Base-by-base conservation (phyloP, 1,140 invertebrate species). In the Diploscapter pachys region DNA sequence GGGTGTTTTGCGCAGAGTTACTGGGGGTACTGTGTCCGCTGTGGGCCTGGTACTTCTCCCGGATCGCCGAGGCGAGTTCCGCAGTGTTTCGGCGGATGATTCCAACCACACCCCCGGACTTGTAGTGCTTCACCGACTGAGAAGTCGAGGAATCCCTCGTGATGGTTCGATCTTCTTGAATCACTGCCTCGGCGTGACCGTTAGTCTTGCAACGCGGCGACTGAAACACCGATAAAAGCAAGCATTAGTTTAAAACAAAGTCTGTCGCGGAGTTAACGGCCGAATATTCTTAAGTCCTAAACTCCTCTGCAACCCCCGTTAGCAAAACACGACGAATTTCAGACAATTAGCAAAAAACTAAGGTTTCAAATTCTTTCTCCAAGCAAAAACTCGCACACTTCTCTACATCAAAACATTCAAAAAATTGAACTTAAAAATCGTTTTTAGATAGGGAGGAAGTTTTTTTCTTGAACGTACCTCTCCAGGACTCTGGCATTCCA, bases 1-100 rank as follows among this genome's bases (percentile, higher is more conserved):
- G 31, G 31, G 31, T 31, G 31, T 31, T 31, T 31, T 31, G 31
- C 31, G 31, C 31, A 31, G 31, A 31, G 31, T 31, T 31, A 31
- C 31, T 31, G 31, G 31, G 31, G 31, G 31, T 31, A 31, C 31
- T 31, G 56, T 63, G 50, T 75, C 77, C n/a, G 73, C 62, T n/a
- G 50, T 75, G 65, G 4, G 66, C 68, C 64, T 67, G 63, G 61
- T 69, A 78, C 4, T 66, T 71, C 64, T 78, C 72, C 8, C 76
- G 70, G 11, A 66, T 68, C 51, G 52, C 75, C 4, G 76, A 71
- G 50, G 72, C 72, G 61, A 78, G 59, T 52, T 78, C 76, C 48
- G 76, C 76, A 31, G 76, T 78, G 57, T 78, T 78, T 61, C 76
- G n/a, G 4, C 76, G 63, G 48, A 78, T 57, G 2, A 78, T 52